phyloP scores from a whole-genome alignment of 2,797 vertebrate genomes.

The Acipenser ruthenus region DNA sequence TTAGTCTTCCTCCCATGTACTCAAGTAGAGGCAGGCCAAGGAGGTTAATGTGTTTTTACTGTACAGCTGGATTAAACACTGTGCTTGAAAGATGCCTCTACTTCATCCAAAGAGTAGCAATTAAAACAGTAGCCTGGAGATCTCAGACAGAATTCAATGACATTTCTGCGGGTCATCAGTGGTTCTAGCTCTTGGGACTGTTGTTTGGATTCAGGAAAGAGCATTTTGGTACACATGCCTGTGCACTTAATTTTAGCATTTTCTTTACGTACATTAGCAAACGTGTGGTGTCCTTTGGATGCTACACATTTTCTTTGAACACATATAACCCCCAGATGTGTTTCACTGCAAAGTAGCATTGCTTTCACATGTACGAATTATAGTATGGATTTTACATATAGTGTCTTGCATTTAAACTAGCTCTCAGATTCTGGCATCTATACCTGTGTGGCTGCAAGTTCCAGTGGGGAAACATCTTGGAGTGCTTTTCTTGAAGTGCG shows the following conservation, averaged over 20 bases:
- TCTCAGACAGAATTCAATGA: constrained; percentile 46
- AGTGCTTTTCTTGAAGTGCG: constrained; percentile 91
- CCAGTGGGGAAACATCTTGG: constrained; percentile 95
- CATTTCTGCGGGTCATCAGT: constrained; percentile 29
- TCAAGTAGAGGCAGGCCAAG: constrained; percentile 63
- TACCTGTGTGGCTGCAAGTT: constrained; percentile 94
- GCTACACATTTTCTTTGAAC: no score
- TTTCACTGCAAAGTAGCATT: no score
- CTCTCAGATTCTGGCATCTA: constrained; percentile 92
- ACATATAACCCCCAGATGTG: no score
- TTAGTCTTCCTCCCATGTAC: constrained; percentile 50
- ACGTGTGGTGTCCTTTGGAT: no score
- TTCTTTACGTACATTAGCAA: no score
- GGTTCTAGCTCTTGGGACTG: constrained; percentile 29
- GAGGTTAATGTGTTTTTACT: constrained; percentile 87
- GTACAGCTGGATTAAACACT: constrained; percentile 58
- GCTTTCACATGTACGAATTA: no score
- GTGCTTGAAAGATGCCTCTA: constrained; percentile 47
- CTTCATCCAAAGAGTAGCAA: constrained; percentile 49
- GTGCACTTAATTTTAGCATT: no score
- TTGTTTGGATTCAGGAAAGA: constrained; percentile 17
- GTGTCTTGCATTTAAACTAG: constrained; percentile 41
- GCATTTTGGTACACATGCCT: not conserved
- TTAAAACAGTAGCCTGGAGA: constrained; percentile 50
- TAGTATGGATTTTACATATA: not conserved